A percentile compares a stretch with the other conserved stretches of the same genome.
Evolutionary conservation across 2,113 vertebrate species (phyloP).

Genomic region (Castor canadensis): DNA sequence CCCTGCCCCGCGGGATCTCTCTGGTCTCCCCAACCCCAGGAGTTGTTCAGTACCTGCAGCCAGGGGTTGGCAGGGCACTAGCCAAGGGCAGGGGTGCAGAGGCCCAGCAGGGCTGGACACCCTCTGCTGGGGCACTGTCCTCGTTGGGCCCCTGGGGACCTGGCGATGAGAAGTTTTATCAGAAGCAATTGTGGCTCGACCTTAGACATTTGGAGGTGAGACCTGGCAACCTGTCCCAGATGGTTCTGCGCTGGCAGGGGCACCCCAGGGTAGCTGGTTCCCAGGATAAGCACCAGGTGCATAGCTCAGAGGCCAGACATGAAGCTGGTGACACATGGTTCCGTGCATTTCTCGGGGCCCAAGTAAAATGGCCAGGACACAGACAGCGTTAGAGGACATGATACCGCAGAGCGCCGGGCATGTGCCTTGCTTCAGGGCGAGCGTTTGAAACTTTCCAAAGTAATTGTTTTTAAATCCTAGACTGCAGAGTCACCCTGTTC

Average conservation of each 20-base stretch:
- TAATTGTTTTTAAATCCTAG: neutral
- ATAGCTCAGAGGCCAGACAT: neutral
- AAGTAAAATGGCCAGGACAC: no score
- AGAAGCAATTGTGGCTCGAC: neutral
- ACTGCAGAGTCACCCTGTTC: neutral
- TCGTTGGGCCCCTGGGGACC: neutral
- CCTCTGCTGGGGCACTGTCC: neutral
- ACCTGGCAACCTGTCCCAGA: neutral
- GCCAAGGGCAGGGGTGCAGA: neutral
- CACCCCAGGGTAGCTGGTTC: neutral
- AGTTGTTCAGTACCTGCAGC: neutral
- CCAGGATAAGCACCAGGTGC: fast-evolving
- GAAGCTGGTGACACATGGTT: no score
- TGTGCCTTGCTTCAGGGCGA: fast-evolving
- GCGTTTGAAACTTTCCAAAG: neutral
- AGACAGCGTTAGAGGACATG: fast-evolving
- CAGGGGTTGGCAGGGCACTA: neutral
- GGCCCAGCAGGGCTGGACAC: neutral
- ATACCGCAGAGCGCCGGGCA: neutral
- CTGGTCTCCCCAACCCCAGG: neutral
- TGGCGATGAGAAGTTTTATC: neutral
- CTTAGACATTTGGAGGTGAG: neutral
- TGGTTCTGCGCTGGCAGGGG: neutral
- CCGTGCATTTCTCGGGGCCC: neutral
- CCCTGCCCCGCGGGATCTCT: no score